Conservation (phyloP, 2,113 vertebrate species). For the Alosa alosa region DNA sequence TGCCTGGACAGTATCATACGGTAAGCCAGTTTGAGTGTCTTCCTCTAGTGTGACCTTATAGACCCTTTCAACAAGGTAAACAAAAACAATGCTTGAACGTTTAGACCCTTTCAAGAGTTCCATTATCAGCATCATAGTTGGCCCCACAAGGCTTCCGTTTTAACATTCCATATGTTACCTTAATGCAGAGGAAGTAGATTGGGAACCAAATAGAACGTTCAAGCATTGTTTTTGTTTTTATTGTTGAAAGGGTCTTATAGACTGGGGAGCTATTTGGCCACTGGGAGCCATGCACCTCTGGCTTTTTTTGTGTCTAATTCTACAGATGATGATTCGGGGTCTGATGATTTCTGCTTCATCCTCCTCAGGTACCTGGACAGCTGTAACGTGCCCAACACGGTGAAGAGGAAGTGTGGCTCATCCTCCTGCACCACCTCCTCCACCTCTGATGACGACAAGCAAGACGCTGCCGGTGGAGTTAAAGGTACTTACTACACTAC, state of each 20-base stretch:
- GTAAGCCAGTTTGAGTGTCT: conserved; percentile 56
- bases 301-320: neutral
- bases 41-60: neutral
- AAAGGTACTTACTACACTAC: conserved; percentile 53
- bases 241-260: too few relatives aligned
- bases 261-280: too few relatives aligned
- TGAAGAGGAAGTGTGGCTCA: conserved; percentile 85
- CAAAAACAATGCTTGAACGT: too few relatives aligned
- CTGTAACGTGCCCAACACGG: conserved; percentile 79
- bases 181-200: too few relatives aligned
- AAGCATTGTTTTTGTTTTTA: too few relatives aligned
- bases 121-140: too few relatives aligned
- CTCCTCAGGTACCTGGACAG: conserved; percentile 81
- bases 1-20: conserved; percentile 88
- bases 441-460: conserved; percentile 79
- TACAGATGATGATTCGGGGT: neutral
- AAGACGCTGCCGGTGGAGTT: conserved; percentile 46
- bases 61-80: too few relatives aligned
- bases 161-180: too few relatives aligned
- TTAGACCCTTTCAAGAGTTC: too few relatives aligned
- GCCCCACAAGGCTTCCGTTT: too few relatives aligned
- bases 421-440: conserved; percentile 78
- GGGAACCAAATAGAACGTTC: too few relatives aligned
- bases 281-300: neutral
- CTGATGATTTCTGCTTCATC: neutral